These are phyloP conservation scores for Frankliniella fusca DNA, from an alignment of 2,888 invertebrate genomes.

Conservation along the genomic window DNA sequence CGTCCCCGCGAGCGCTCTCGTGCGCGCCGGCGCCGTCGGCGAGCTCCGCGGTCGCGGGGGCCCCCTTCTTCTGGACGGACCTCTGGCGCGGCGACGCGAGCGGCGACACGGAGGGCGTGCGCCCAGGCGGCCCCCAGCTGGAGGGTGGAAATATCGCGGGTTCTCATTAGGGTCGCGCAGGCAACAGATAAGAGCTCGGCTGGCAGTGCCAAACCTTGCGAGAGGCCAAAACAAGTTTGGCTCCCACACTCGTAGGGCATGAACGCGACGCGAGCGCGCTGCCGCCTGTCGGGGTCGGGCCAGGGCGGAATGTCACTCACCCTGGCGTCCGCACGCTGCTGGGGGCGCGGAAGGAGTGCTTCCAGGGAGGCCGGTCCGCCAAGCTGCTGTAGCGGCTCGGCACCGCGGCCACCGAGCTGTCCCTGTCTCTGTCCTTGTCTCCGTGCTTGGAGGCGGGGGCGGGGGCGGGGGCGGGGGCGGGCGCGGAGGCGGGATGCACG, in stretches of 20 bases:
- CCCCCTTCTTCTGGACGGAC: no score
- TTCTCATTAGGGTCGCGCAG: no score
- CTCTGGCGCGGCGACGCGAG: background rate
- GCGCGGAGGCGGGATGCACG: background rate
- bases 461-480: background rate
- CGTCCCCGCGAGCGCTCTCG: background rate
- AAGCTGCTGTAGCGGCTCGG: background rate
- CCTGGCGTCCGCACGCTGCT: background rate
- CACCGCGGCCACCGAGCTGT: background rate
- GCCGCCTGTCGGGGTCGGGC: no score
- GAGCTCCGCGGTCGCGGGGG: background rate
- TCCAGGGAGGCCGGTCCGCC: slow-evolving; percentile 7
- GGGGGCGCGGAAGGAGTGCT: slow-evolving; percentile 7
- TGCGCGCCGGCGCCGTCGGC: background rate
- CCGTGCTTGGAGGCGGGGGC: background rate
- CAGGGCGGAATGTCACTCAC: background rate
- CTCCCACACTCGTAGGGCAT: no score
- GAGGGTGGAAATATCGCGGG: no score
- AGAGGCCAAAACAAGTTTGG: no score
- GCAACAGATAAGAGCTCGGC: no score
- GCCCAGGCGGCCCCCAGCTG: background rate
- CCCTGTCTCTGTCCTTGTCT: background rate
- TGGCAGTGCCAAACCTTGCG: no score
- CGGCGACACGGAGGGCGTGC: background rate
- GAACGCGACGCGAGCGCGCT: no score